phyloP scores from a whole-genome alignment of 2,113 vertebrate species.

The Epinephelus cyanopodus region DNA sequence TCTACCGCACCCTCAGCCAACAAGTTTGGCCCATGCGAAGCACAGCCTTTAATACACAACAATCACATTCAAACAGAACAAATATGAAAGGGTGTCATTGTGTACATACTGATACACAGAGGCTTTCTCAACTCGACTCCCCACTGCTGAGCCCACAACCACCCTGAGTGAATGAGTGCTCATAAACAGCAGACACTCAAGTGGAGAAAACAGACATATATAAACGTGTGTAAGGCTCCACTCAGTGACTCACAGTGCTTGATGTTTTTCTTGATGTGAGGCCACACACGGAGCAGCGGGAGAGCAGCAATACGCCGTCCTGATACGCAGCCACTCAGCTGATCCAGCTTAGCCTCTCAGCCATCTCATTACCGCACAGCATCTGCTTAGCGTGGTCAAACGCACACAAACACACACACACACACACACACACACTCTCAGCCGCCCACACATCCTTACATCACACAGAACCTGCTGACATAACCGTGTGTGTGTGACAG shows the following conservation, averaged over 20 bases:
- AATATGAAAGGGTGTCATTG: conserved; percentile 81
- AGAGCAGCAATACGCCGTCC: conserved; percentile 36
- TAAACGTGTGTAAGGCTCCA: conserved; percentile 1
- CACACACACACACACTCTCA: neutral
- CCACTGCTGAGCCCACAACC: conserved; percentile 53
- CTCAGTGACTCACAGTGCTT: neutral
- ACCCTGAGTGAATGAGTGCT: conserved; percentile 45
- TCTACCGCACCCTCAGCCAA: conserved; percentile 57
- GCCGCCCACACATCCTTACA: conserved; percentile 26
- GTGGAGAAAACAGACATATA: conserved; percentile 24
- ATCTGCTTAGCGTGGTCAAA: conserved; percentile 66
- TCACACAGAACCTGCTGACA: conserved; percentile 38
- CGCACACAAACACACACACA: neutral
- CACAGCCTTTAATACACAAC: conserved; percentile 70
- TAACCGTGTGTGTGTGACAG: conserved; percentile 15
- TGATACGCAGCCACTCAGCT: conserved; percentile 66
- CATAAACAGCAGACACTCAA: conserved; percentile 24
- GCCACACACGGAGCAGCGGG: conserved; percentile 48
- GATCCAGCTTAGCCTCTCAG: conserved; percentile 79
- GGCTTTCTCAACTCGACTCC: conserved; percentile 46
- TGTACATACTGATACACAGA: conserved; percentile 61
- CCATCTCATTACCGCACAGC: conserved; percentile 73
- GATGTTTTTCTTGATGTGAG: conserved; percentile 36
- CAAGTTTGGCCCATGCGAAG: conserved; percentile 66
- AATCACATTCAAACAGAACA: conserved; percentile 72